Evolutionary conservation across 1,140 invertebrate species (phyloP).

Genomic region (Triops longicaudatus): DNA sequence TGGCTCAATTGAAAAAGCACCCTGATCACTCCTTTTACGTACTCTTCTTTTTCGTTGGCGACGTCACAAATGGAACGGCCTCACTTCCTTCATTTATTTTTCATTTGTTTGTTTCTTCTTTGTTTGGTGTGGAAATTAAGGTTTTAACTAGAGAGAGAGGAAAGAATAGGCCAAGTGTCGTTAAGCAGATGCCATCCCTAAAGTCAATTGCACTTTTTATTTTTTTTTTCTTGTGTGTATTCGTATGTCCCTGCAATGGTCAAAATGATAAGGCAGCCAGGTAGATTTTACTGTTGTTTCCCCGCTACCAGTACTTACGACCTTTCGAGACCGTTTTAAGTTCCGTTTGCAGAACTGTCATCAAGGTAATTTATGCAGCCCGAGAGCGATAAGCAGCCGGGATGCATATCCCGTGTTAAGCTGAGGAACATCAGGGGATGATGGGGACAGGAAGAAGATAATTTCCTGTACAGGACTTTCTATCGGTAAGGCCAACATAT

Average conservation of each 20-base stretch:
- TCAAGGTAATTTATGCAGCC: slow-evolving; percentile 11
- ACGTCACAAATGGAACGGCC: neutral
- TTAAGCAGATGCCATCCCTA: neutral
- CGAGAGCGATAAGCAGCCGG: neutral
- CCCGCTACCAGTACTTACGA: neutral
- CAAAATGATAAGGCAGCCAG: neutral
- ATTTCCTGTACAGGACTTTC: slow-evolving; percentile 2
- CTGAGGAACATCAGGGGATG: slow-evolving; percentile 12
- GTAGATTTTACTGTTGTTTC: neutral
- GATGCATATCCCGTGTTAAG: slow-evolving; percentile 8
- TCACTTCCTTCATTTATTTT: neutral
- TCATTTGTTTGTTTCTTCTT: neutral
- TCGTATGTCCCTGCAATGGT: neutral
- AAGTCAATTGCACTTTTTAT: neutral
- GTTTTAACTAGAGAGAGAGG: neutral
- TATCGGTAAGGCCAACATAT: neutral
- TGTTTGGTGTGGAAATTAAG: neutral
- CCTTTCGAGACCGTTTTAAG: neutral
- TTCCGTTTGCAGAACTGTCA: slow-evolving; percentile 14
- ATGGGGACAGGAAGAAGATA: slow-evolving; percentile 14
- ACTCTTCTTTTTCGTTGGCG: neutral
- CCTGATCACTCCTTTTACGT: neutral
- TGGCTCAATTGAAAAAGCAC: neutral
- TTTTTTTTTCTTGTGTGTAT: neutral
- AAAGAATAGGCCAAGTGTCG: too few species aligned